A percentile compares a stretch with the other conserved stretches of the same genome.
Evolutionary conservation across 1,140 invertebrate genomes (phyloP).

Genomic region (Maniola jurtina): DNA sequence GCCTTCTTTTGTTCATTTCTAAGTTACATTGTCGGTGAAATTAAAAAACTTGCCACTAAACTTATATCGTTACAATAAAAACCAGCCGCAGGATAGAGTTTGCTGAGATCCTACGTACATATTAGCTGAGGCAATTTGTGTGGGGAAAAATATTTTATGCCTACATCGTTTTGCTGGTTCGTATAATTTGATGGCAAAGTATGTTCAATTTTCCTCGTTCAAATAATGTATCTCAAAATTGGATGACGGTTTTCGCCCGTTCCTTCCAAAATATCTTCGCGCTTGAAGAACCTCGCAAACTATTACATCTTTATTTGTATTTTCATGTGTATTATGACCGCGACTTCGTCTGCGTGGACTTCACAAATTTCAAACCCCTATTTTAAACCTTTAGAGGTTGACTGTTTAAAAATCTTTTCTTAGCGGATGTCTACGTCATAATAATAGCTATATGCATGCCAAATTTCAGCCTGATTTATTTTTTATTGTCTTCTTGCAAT

Average conservation of each 20-base stretch:
- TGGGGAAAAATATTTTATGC: background rate
- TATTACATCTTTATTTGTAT: no score
- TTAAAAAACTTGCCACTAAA: slow-evolving; percentile 7
- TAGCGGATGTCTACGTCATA: no score
- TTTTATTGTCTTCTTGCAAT: no score
- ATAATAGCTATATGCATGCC: no score
- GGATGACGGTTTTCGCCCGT: background rate
- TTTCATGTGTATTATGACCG: no score
- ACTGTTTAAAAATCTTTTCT: no score
- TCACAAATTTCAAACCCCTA: no score
- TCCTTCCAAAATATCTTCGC: no score
- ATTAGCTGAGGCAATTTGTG: background rate
- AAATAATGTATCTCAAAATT: background rate
- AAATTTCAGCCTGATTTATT: no score
- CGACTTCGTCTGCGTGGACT: no score
- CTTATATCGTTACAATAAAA: background rate
- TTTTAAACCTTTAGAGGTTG: no score
- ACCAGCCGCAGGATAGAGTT: background rate
- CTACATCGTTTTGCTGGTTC: background rate
- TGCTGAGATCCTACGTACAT: slow-evolving; percentile 7
- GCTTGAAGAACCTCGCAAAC: no score
- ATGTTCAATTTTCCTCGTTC: background rate
- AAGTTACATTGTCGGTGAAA: slow-evolving; percentile 9
- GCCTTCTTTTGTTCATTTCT: background rate
- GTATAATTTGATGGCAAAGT: background rate